Conservation (phyloP, 2,888 invertebrate genomes). For the Microdon myrmicae region DNA sequence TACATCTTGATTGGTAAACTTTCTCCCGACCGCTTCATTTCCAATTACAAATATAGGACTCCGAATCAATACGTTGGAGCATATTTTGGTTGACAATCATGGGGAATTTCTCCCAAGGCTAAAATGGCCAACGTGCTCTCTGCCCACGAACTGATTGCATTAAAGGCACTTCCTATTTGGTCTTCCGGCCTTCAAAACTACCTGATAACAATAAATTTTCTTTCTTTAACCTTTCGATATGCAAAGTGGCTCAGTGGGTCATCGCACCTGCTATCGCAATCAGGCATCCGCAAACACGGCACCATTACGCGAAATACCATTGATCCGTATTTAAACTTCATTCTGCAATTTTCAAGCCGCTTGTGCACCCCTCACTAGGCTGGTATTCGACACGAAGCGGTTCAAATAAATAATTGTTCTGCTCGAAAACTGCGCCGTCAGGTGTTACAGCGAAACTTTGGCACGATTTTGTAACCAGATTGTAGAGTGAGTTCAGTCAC, state of each 20-base stretch:
- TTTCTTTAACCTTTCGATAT: too few species aligned
- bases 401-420: conserved; percentile 9
- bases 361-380: conserved; percentile 5
- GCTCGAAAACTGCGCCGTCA: conserved; percentile 30
- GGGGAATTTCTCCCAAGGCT: too few species aligned
- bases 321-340: conserved; percentile 22
- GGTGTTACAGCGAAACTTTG: conserved; percentile 26
- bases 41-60: too few species aligned
- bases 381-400: conserved; percentile 21
- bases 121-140: too few species aligned
- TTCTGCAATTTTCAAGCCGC: conserved; percentile 9
- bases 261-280: conserved; percentile 12
- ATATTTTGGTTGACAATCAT: too few species aligned
- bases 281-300: conserved; percentile 32
- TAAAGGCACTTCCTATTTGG: too few species aligned
- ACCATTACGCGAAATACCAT: conserved; percentile 40
- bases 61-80: too few species aligned
- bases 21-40: too few species aligned
- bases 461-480: conserved; percentile 40
- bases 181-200: too few species aligned
- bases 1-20: too few species aligned
- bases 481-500: conserved; percentile 25
- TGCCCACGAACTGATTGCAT: too few species aligned
- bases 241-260: conserved; percentile 41
- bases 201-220: too few species aligned